A percentile compares a stretch with the other conserved stretches of the same genome.
phyloP scores from a whole-genome alignment of 2,113 vertebrate species.

The Mastomys coucha region DNA sequence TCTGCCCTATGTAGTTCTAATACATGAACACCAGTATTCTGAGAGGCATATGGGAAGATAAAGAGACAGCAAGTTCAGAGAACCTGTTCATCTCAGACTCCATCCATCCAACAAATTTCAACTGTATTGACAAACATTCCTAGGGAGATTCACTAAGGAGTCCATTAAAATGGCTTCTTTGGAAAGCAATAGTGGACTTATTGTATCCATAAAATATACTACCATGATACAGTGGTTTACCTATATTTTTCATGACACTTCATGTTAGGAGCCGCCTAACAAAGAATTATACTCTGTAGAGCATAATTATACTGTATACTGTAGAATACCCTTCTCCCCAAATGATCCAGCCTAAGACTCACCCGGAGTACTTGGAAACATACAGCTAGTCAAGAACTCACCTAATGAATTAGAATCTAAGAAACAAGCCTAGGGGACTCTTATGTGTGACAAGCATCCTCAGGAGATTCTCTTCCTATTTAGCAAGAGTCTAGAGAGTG shows the following conservation, averaged over 20 bases:
- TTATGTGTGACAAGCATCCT: background rate
- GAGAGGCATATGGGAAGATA: slow-evolving; percentile 42
- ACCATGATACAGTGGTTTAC: slow-evolving; percentile 4
- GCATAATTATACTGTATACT: background rate
- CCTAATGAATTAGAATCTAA: slow-evolving; percentile 27
- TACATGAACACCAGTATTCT: background rate
- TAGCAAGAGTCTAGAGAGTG: slow-evolving; percentile 20
- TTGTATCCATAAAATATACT: background rate
- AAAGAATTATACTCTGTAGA: background rate
- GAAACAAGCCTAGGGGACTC: background rate
- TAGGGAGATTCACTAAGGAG: slow-evolving; percentile 27
- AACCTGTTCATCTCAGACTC: slow-evolving; percentile 21
- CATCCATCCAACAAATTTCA: slow-evolving; percentile 53
- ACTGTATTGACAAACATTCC: background rate
- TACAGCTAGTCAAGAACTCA: background rate
- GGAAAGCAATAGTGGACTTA: slow-evolving; percentile 29
- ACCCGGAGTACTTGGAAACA: background rate
- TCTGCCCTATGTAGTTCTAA: slow-evolving; percentile 42
- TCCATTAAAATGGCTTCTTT: slow-evolving; percentile 32
- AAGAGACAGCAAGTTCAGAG: slow-evolving; percentile 12
- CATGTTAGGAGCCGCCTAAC: background rate
- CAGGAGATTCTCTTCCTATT: background rate
- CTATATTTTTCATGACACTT: background rate
- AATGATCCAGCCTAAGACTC: slow-evolving; percentile 8
- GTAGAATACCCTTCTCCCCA: background rate